Conservation (phyloP, 2,797 vertebrate species). For the Enteromius viviparus region DNA sequence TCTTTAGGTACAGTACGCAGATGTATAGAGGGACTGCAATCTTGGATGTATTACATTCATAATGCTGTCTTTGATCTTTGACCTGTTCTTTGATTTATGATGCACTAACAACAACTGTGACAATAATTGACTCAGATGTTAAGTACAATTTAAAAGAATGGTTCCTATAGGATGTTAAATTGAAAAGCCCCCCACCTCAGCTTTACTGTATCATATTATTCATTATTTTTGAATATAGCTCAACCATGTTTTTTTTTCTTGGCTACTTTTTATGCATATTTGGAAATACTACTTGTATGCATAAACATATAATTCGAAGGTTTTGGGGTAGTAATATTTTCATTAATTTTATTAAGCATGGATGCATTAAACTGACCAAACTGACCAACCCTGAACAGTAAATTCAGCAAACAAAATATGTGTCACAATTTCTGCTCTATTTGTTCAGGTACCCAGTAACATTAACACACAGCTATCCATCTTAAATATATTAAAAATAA, state of each 20-base stretch:
- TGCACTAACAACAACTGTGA: slow-evolving; percentile 9
- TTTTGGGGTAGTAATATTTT: neutral
- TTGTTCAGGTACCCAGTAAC: neutral
- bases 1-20: neutral
- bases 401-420: slow-evolving; percentile 17
- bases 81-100: neutral
- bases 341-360: neutral
- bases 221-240: neutral
- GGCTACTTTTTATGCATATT: neutral
- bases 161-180: neutral
- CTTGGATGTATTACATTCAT: slow-evolving; percentile 13
- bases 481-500: slow-evolving; percentile 1
- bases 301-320: neutral
- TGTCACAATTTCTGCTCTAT: slow-evolving; percentile 7
- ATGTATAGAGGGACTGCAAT: slow-evolving; percentile 1
- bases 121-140: neutral
- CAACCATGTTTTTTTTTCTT: neutral
- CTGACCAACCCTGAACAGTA: neutral
- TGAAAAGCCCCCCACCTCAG: neutral
- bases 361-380: neutral
- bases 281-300: neutral
- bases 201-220: neutral
- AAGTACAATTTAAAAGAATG: neutral
- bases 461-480: slow-evolving; percentile 10
- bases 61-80: slow-evolving; percentile 12